Conservation (phyloP, 2,888 invertebrate species). For the Spisula solida region DNA sequence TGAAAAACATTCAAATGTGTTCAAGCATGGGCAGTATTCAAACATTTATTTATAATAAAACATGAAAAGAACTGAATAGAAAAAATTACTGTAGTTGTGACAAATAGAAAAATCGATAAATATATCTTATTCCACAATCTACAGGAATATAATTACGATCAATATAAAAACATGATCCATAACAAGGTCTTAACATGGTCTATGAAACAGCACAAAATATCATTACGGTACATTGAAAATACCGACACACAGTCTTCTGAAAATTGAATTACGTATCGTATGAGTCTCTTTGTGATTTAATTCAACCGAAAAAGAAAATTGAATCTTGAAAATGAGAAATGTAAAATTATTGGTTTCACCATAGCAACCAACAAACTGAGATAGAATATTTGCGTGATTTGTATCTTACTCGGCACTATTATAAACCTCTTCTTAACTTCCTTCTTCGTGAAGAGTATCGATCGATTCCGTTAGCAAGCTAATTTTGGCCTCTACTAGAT, state of each 20-base stretch:
- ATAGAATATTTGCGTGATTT: background rate
- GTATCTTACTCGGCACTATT: background rate
- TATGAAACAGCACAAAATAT: background rate
- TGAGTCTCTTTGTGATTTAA: background rate
- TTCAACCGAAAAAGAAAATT: background rate
- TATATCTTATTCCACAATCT: slow-evolving; percentile 2
- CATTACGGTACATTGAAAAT: background rate
- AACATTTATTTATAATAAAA: slow-evolving; percentile 8
- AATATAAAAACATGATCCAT: background rate
- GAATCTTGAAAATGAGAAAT: background rate
- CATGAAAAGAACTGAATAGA: background rate
- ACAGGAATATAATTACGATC: background rate
- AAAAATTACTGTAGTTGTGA: background rate
- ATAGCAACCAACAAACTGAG: background rate
- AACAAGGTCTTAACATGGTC: background rate
- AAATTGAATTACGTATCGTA: background rate
- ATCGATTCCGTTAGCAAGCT: background rate
- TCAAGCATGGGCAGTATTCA: background rate
- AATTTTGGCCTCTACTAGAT: background rate
- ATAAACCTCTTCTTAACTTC: background rate
- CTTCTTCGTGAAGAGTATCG: background rate
- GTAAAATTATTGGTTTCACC: background rate
- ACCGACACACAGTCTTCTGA: background rate
- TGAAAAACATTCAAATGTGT: background rate
- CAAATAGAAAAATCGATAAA: background rate